Evolutionary conservation across 2,797 vertebrate species (phyloP), one percentile per base, ranked within the genome.

Genomic region (Anabacerthia variegaticeps): DNA sequence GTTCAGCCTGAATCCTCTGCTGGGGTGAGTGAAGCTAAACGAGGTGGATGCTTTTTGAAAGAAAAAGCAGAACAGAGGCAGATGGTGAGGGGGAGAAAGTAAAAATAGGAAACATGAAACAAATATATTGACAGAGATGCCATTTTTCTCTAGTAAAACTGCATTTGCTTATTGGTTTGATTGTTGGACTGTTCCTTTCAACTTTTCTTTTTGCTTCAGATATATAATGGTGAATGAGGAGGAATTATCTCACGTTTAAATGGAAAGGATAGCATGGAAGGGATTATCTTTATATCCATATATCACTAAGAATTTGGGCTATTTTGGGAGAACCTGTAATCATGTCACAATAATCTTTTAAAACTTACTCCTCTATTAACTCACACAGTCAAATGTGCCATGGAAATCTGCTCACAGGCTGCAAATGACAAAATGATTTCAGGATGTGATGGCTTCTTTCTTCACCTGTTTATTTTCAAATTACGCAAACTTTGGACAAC

Each of bases 31-130:
- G 54, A 92, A 87, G 63, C 51, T 79, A 61, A 89, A 75, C 6
- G 10, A 78, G 71, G 78, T 93, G 55, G 54, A 68, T 76, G 16
- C 30, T 77, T 85, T 67, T 28, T 14, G 11, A 49, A 63, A 74
- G 30, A 52, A 66, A 83, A 91, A 85, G 36, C 71, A 32, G 67
- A 87, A 77, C 30, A 91, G 59, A 71, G 63, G 68, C 85, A 94
- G 85, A 86, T 90, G 79, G 69, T 92, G 85, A 90, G 73, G 65
- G 37, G 83, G 88, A 88, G 73, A 88, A 85, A 85, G 34, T 44
- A 74, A 93, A 93, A 82, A 91, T 58, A 92, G 65, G 78, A 79
- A 89, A 73, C 14, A 39, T 1, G 9, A 91, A 92, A 68, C n/a
- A 89, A 88, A 77, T 71, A 55, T 11, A 80, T 76, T 82, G 68